Base-by-base conservation (phyloP, 2,113 vertebrate species). In the Craseonycteris thonglongyai region DNA sequence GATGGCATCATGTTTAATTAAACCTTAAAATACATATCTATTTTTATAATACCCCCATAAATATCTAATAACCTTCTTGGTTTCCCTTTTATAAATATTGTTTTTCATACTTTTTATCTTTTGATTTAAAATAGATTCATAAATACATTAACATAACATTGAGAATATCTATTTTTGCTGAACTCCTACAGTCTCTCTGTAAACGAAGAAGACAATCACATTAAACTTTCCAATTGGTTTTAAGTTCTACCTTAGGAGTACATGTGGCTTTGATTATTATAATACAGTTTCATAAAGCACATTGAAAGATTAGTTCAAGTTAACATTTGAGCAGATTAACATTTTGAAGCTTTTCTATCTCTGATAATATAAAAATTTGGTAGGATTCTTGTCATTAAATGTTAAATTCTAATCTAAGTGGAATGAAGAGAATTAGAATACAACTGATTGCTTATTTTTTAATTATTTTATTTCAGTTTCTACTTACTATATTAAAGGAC, bases 81-180 rank as follows among this genome's bases (percentile, higher is more conserved):
- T 61, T 79, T 4, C 22, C 10, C 35, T 86, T 66, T 49, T 68
- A 51, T 82, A 79, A 76, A 24, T 87, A 72, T 35, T 15, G 21
- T 63, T 95, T 76, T 88, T 71, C 10, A 40, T 51, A 33, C 4
- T 89, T 86, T 69, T 80, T 6, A 76, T 93, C 18, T 86, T 94
- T 94, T 93, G 2, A 68, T 89, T 94, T 94, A 95, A 95, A 79
- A 56, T 65, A 38, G 42, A 90, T 5, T 75, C 21, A 42, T 74
- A 96, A 93, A 65, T 93, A 61, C 1, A 88, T 71, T 93, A 96
- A 21, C 9, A 89, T 71, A 69, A 58, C 18, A 89, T 80, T 71
- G 54, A 88, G 84, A 95, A 87, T 65, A 66, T 28, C 26, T 80
- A 58, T 89, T 89, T 78, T 96, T 85, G 71, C 30, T 30, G 2